A percentile compares a stretch with the other conserved stretches of the same genome.
phyloP scores from a whole-genome alignment of 2,888 invertebrate genomes.

The Drosophila meridiana region DNA sequence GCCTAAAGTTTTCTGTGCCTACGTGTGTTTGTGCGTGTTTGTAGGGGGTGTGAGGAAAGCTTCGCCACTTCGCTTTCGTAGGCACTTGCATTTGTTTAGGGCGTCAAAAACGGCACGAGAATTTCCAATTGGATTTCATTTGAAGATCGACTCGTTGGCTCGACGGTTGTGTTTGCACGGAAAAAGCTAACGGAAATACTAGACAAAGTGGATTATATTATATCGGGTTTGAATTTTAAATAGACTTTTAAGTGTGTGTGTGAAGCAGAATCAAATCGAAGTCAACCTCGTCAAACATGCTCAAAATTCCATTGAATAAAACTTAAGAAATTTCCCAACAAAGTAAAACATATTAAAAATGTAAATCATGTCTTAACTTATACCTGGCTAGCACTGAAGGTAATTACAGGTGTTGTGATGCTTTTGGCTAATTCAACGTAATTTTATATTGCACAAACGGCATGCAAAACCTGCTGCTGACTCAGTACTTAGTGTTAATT shows the following conservation, averaged over 20 bases:
- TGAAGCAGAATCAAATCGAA: background rate
- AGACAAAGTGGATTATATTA: constrained; percentile 1
- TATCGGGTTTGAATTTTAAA: background rate
- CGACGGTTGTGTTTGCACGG: constrained; percentile 60
- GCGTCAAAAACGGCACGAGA: constrained; percentile 51
- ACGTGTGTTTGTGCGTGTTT: constrained; percentile 8
- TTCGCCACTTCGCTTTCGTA: constrained; percentile 42
- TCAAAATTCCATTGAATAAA: background rate
- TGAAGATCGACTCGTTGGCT: constrained; percentile 72
- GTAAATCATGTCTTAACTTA: constrained; percentile 42
- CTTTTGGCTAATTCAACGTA: constrained; percentile 59
- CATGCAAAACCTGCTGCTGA: constrained; percentile 71
- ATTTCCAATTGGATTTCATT: constrained; percentile 73
- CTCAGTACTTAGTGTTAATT: constrained; percentile 47
- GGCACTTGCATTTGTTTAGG: constrained; percentile 56
- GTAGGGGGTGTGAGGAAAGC: constrained; percentile 59
- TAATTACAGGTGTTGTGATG: constrained; percentile 60
- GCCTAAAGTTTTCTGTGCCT: constrained; percentile 40
- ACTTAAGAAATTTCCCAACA: background rate
- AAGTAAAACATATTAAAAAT: constrained; percentile 9
- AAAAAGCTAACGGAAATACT: constrained; percentile 29
- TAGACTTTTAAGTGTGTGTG: constrained; percentile 13
- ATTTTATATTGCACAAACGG: constrained; percentile 44
- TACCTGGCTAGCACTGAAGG: constrained; percentile 52
- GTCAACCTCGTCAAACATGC: background rate